phyloP scores from a whole-genome alignment of 2,797 vertebrate genomes.

The Kryptopterus vitreolus region DNA sequence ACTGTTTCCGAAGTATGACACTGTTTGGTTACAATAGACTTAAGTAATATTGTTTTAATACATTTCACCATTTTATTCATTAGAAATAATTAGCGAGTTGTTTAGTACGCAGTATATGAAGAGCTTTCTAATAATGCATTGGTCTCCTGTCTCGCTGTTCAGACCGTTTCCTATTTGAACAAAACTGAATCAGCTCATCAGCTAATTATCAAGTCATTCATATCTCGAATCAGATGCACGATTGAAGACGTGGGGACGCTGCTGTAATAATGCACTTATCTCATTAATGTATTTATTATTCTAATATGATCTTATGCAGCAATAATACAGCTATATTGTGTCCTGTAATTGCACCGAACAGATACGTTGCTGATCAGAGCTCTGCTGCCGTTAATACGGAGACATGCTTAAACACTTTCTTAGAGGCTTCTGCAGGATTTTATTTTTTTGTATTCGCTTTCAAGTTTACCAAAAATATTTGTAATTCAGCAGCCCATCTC shows the following conservation, averaged over 20 bases:
- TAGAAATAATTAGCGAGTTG: neutral
- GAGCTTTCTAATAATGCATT: neutral
- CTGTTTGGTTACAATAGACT: slow-evolving; percentile 20
- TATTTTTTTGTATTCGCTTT: slow-evolving; percentile 12
- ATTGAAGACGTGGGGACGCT: neutral
- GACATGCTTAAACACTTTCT: slow-evolving; percentile 18
- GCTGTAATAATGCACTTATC: slow-evolving; percentile 15
- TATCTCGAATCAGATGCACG: slow-evolving; percentile 12
- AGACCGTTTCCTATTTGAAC: slow-evolving; percentile 10
- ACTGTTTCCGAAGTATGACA: neutral
- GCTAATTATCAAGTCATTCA: slow-evolving; percentile 16
- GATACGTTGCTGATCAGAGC: neutral
- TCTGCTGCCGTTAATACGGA: neutral
- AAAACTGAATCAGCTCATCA: slow-evolving; percentile 20
- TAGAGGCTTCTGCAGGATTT: neutral
- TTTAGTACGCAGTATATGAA: slow-evolving; percentile 18
- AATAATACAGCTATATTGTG: slow-evolving; percentile 6
- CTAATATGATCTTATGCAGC: slow-evolving; percentile 22
- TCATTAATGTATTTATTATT: slow-evolving; percentile 31
- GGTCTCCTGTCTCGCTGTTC: neutral
- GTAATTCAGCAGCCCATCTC: slow-evolving; percentile 19
- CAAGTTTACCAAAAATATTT: slow-evolving; percentile 34
- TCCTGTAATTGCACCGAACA: slow-evolving; percentile 1
- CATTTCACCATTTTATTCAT: slow-evolving; percentile 1
- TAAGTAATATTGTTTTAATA: neutral